Evolutionary conservation across 1,140 invertebrate species (phyloP).

Genomic region (Drosophila oshimai): DNA sequence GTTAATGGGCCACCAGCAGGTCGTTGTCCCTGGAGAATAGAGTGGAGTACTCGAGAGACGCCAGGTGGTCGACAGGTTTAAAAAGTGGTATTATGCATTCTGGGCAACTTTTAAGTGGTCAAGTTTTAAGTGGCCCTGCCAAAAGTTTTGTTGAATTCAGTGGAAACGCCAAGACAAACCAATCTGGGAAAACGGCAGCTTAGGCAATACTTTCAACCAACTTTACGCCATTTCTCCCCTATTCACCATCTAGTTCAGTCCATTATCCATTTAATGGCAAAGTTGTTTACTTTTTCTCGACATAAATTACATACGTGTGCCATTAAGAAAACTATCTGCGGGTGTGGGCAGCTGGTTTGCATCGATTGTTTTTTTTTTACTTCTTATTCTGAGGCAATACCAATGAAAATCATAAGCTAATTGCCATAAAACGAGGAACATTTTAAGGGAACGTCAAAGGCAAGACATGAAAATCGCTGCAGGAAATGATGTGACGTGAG

Average conservation of each 20-base stretch:
- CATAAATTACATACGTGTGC: conserved; percentile 41
- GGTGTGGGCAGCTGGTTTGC: conserved; percentile 31
- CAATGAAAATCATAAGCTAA: conserved; percentile 49
- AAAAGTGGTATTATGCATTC: conserved; percentile 5
- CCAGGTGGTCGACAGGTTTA: conserved; percentile 2
- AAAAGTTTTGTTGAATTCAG: conserved; percentile 6
- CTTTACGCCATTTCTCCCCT: not conserved
- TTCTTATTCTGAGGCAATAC: no score
- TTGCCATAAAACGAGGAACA: conserved; percentile 49
- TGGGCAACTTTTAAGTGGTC: conserved; percentile 32
- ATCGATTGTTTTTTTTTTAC: conserved; percentile 24
- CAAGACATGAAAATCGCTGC: conserved; percentile 67
- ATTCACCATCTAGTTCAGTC: not conserved
- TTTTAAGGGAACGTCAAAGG: conserved; percentile 58
- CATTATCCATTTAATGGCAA: conserved; percentile 31
- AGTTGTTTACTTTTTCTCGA: conserved; percentile 38
- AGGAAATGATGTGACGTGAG: conserved; percentile 72
- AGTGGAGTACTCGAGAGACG: not conserved
- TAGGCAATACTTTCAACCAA: conserved; percentile 20
- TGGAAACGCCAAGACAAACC: not conserved
- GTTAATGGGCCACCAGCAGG: not conserved
- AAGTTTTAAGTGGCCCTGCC: conserved; percentile 30
- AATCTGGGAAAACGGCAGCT: conserved; percentile 20
- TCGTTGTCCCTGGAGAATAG: not conserved
- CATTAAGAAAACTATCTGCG: conserved; percentile 37